A percentile compares a stretch with the other conserved stretches of the same genome.
Conservation (phyloP, 2,888 invertebrate species). For the Meganola albula region DNA sequence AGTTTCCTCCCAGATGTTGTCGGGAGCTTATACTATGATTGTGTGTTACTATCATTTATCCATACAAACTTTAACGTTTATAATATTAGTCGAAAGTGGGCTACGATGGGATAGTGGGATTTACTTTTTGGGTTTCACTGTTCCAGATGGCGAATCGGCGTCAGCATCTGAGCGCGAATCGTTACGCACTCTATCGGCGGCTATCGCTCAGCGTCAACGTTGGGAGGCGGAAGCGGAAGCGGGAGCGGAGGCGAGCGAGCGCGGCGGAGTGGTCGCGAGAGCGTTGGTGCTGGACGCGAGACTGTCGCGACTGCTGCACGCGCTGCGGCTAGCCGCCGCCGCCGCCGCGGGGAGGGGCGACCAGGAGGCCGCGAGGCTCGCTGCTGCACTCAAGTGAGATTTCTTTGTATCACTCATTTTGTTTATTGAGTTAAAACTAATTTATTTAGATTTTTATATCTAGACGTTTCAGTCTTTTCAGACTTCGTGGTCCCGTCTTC, state of each 20-base stretch:
- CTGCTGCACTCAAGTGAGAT: constrained; percentile 72
- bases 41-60: too few species aligned
- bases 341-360: constrained; percentile 79
- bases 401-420: too few species aligned
- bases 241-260: constrained; percentile 38
- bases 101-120: too few species aligned
- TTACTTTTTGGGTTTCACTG: too few species aligned
- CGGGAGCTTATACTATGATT: too few species aligned
- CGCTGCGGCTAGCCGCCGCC: constrained; percentile 81
- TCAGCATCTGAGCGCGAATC: constrained; percentile 80
- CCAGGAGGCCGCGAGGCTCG: constrained; percentile 70
- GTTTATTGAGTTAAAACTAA: too few species aligned
- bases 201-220: constrained; percentile 84
- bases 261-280: constrained; percentile 80
- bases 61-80: too few species aligned
- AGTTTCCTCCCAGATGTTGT: too few species aligned
- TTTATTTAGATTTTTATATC: too few species aligned
- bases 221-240: constrained; percentile 77
- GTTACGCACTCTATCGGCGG: constrained; percentile 86
- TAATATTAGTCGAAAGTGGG: too few species aligned
- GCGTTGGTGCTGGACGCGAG: constrained; percentile 79
- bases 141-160: constrained; percentile 41
- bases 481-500: too few species aligned
- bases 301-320: constrained; percentile 37
- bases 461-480: too few species aligned